Conservation (phyloP, 1,140 invertebrate genomes). For the Zelostemma sp. region DNA sequence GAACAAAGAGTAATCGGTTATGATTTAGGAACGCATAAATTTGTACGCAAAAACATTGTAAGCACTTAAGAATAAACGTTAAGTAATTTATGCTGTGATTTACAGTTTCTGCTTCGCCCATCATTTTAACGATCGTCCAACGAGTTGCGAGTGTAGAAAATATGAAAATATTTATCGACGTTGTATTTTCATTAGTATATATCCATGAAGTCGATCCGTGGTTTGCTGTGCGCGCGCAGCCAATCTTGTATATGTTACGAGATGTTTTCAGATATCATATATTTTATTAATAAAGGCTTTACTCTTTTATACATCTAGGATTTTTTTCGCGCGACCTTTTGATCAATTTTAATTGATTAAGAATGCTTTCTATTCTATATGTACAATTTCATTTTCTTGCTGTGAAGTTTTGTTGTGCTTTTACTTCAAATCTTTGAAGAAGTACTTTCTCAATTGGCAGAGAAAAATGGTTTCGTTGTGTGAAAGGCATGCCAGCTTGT, state of each 20-base stretch:
- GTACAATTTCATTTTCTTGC: neutral
- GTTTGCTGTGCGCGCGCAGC: neutral
- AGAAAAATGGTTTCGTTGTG: slow-evolving; percentile 50
- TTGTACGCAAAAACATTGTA: too few species aligned
- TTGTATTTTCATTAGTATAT: neutral
- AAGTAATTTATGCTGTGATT: neutral
- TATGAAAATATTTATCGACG: neutral
- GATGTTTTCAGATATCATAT: slow-evolving; percentile 15
- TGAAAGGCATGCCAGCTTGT: slow-evolving; percentile 43
- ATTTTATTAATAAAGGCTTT: slow-evolving; percentile 59
- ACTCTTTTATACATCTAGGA: slow-evolving; percentile 8
- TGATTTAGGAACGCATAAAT: neutral
- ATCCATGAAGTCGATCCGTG: neutral
- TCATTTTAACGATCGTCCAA: neutral
- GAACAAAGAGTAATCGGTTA: neutral
- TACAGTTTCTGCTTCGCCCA: neutral
- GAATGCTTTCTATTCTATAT: neutral
- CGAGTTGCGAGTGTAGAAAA: neutral
- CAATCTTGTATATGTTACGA: neutral
- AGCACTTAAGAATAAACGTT: neutral
- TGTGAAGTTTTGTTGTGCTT: slow-evolving; percentile 22
- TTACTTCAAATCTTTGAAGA: slow-evolving; percentile 51
- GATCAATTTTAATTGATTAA: neutral
- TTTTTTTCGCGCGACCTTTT: neutral
- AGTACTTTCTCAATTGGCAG: slow-evolving; percentile 50